Percentiles rank a stretch among this genome's conserved stretches.
These are phyloP conservation scores for Stenolophus ochropezus DNA, from an alignment of 2,888 invertebrate genomes.

Conservation along the genomic window DNA sequence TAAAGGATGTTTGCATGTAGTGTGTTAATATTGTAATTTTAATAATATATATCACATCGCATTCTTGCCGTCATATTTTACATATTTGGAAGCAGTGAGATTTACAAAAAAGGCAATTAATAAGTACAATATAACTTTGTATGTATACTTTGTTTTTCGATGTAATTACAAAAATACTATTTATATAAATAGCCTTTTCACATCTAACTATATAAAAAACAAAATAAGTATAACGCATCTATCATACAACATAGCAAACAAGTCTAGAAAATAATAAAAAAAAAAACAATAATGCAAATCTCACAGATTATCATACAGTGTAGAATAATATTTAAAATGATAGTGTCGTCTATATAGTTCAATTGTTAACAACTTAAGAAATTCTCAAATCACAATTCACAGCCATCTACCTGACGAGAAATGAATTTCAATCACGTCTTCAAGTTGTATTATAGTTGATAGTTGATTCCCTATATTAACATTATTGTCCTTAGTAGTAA, in stretches of 20 bases:
- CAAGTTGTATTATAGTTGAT: slow-evolving; percentile 34
- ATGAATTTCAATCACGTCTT: slow-evolving; percentile 53
- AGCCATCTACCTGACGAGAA: slow-evolving; percentile 59
- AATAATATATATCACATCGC: slow-evolving; percentile 58
- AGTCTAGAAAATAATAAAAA: slow-evolving; percentile 47
- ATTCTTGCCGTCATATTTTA: slow-evolving; percentile 56
- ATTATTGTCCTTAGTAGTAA: slow-evolving; percentile 52
- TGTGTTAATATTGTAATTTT: slow-evolving; percentile 57
- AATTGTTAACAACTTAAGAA: slow-evolving; percentile 56
- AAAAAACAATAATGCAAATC: slow-evolving; percentile 55
- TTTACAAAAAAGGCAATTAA: slow-evolving; percentile 60
- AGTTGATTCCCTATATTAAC: slow-evolving; percentile 49
- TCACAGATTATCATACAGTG: slow-evolving; percentile 57
- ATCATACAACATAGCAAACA: slow-evolving; percentile 58
- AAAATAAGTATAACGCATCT: slow-evolving; percentile 55
- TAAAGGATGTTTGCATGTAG: neutral
- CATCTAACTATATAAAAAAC: slow-evolving; percentile 58
- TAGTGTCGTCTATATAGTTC: slow-evolving; percentile 45
- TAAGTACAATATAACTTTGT: slow-evolving; percentile 59
- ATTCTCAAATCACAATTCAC: slow-evolving; percentile 60
- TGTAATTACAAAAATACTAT: slow-evolving; percentile 60
- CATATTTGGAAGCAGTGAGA: slow-evolving; percentile 61
- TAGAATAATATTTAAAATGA: slow-evolving; percentile 40
- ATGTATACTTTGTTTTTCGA: slow-evolving; percentile 54
- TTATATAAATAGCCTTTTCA: slow-evolving; percentile 58